Evolutionary conservation across 30 jellyfish, hydroid and myxozoan species (phyloP).

Genomic region (Nemopilema nomurai): DNA sequence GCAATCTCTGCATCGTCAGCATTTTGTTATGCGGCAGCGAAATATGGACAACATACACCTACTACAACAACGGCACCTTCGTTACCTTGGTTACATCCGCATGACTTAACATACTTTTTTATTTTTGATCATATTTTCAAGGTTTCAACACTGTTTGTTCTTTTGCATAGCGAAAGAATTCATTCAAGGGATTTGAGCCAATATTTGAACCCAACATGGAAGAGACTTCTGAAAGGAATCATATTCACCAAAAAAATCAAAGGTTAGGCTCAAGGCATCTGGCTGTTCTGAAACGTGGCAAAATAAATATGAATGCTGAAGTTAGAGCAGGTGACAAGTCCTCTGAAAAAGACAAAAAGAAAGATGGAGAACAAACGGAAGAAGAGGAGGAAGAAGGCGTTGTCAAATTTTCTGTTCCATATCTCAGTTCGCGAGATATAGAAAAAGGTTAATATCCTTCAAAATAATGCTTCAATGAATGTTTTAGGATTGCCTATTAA

Average conservation of each 20-base stretch:
- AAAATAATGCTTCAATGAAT: too few relatives aligned
- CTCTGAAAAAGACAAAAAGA: not conserved
- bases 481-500: too few relatives aligned
- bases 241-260: not conserved
- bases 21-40: not conserved
- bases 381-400: conserved; percentile 26
- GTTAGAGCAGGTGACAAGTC: not conserved
- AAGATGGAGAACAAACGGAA: conserved; percentile 23
- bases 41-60: not conserved
- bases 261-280: not conserved
- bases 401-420: conserved; percentile 26
- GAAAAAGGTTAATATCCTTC: conserved; percentile 20
- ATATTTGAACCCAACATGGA: not conserved
- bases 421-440: conserved; percentile 19
- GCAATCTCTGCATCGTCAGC: conserved; percentile 1
- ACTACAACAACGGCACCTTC: too few relatives aligned
- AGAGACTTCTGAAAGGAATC: not conserved
- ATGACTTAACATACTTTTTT: too few relatives aligned
- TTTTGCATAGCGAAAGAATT: not conserved
- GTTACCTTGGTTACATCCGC: too few relatives aligned
- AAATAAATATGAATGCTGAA: not conserved
- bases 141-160: not conserved
- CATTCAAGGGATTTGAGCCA: not conserved
- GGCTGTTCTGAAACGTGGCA: not conserved
- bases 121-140: conserved; percentile 4